Evolutionary conservation across 2,888 invertebrate genomes (phyloP).

Genomic region (Didymodactylos carnosus): DNA sequence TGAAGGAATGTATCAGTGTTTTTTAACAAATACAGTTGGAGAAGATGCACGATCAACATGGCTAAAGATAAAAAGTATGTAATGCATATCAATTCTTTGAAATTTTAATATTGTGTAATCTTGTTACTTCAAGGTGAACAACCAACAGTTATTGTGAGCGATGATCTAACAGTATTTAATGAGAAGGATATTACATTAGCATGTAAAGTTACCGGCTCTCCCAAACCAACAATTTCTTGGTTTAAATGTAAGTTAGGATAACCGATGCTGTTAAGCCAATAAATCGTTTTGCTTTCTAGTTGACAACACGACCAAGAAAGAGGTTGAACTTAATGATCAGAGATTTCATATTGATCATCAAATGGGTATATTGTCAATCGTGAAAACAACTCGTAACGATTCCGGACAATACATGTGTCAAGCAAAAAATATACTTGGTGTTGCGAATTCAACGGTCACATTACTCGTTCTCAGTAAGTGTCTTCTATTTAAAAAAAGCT

Average conservation of each 20-base stretch:
- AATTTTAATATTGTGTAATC: not conserved
- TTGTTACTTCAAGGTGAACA: constrained; percentile 49
- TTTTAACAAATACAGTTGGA: constrained; percentile 70
- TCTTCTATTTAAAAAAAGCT: not conserved
- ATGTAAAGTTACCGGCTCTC: constrained; percentile 72
- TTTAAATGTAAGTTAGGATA: not conserved
- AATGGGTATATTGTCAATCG: constrained; percentile 61
- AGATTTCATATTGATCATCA: constrained; percentile 41
- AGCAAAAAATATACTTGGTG: constrained; percentile 69
- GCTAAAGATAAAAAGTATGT: constrained; percentile 81
- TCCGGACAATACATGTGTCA: constrained; percentile 87
- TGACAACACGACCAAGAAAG: too few relatives aligned
- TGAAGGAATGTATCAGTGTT: constrained; percentile 83
- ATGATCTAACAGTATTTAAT: constrained; percentile 69
- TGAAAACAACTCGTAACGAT: constrained; percentile 57
- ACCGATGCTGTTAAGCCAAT: too few relatives aligned
- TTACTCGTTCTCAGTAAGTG: constrained; percentile 75
- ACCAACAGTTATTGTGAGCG: constrained; percentile 63
- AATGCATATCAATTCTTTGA: constrained; percentile 21
- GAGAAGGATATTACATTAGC: constrained; percentile 74
- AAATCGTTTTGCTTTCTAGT: too few relatives aligned
- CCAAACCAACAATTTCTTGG: constrained; percentile 74
- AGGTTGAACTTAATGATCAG: not conserved
- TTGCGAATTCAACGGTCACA: constrained; percentile 70
- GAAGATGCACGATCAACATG: constrained; percentile 70